Base-by-base conservation (phyloP, 2,113 vertebrate genomes). In the Camelus bactrianus region DNA sequence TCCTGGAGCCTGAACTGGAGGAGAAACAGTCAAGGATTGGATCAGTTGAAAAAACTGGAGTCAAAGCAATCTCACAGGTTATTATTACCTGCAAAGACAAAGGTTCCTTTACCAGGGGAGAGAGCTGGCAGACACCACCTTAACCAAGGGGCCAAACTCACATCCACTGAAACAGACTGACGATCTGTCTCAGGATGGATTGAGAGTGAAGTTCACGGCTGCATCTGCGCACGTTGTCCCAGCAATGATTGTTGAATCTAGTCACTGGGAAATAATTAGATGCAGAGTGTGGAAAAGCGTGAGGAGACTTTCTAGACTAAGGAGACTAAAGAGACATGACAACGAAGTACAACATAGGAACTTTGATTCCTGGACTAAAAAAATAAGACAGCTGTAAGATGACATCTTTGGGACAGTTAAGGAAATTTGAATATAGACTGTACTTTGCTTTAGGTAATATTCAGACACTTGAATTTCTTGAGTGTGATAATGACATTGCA, bases 141-240 rank as follows among this genome's bases (percentile, higher is more conserved):
- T 6, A 30, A 30, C n/a, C 76, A 46, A 12, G 32, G 32, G 48
- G 1, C 54, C 32, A 12, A 28, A 19, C 24, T 28, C 52, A 24
- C 11, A 2, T 35, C 17, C 9, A 14, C 73, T n/a, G 30, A 62
- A 19, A 35, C 42, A 80, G 8, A 82, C 16, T 6, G 38, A 14
- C 3, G 0, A 1, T 28, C 52, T 4, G 15, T 83, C 46, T 93
- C 35, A 13, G 0, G 13, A 12, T 28, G 50, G 35, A 3, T 19
- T 8, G 48, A 35, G 38, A 50, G 26, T 1, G 24, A 22, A 14
- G 42, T 64, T 17, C 28, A 35, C 1, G 6, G 7, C 48, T 0
- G 6, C 1, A 3, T 15, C 38, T 12, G 9, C 22, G 32, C 42
- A 52, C 6, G 0, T 28, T 11, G 35, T 50, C 15, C 92, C 24